phyloP scores from a whole-genome alignment of 2,797 vertebrate genomes.

The Sandelia bainsii region DNA sequence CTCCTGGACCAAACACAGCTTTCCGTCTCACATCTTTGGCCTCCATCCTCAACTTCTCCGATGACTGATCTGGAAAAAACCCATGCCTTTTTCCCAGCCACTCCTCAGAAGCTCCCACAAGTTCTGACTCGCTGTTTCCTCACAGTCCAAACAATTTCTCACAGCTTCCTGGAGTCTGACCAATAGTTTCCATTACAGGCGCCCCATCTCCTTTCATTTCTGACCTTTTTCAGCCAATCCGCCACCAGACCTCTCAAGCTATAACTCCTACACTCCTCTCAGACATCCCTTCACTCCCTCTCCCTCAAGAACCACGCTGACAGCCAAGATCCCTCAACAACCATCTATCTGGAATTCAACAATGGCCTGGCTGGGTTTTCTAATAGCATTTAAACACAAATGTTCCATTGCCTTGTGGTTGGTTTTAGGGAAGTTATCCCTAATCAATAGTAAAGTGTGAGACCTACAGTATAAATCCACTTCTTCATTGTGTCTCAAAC shows the following conservation, averaged over 20 bases:
- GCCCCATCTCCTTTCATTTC: slow-evolving; percentile 26
- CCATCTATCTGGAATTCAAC: slow-evolving; percentile 22
- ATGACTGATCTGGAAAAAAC: slow-evolving; percentile 32
- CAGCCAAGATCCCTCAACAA: not conserved
- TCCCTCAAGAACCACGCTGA: not conserved
- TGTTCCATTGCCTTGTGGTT: slow-evolving; percentile 19
- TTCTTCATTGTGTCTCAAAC: slow-evolving; percentile 20
- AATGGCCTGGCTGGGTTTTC: slow-evolving; percentile 25
- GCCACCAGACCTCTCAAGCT: slow-evolving; percentile 37
- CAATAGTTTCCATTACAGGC: slow-evolving; percentile 58
- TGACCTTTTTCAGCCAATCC: slow-evolving; percentile 52
- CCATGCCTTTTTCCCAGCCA: slow-evolving; percentile 34
- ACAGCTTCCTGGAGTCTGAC: slow-evolving; percentile 56
- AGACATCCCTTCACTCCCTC: not conserved
- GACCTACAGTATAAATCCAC: slow-evolving; percentile 21
- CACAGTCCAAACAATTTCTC: slow-evolving; percentile 46
- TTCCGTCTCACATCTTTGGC: slow-evolving; percentile 20
- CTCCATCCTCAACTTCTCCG: slow-evolving; percentile 29
- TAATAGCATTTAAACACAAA: slow-evolving; percentile 39
- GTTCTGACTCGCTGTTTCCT: slow-evolving; percentile 54
- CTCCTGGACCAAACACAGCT: slow-evolving; percentile 37
- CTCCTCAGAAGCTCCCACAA: slow-evolving; percentile 48
- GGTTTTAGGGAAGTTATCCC: slow-evolving; percentile 26
- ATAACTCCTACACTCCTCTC: slow-evolving; percentile 36
- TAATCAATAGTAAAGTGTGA: slow-evolving; percentile 1